A percentile compares a stretch with the other conserved stretches of the same genome.
Conservation (phyloP, 2,888 invertebrate genomes). For the Acheta domesticus region DNA sequence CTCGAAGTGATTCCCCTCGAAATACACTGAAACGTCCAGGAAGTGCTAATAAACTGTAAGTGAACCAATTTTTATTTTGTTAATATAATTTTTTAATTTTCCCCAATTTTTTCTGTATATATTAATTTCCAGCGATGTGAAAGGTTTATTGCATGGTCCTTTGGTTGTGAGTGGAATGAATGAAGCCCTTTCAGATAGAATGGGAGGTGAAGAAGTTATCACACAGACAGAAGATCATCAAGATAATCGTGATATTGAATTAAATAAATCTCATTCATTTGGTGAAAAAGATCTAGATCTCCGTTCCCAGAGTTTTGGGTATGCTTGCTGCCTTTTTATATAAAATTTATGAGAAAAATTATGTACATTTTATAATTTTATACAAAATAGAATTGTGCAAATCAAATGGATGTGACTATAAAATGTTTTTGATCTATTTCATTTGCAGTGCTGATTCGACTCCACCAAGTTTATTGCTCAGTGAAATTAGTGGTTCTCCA, state of each 20-base stretch:
- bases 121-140: not conserved
- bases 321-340: conserved; percentile 24
- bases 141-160: not conserved
- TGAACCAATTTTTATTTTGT: not conserved
- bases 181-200: not conserved
- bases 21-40: conserved; percentile 24
- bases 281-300: conserved; percentile 33
- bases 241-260: conserved; percentile 32
- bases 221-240: conserved; percentile 32
- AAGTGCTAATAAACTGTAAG: not conserved
- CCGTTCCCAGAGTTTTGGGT: conserved; percentile 42
- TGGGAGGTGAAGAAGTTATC: conserved; percentile 28
- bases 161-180: not conserved
- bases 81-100: not conserved
- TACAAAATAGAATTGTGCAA: not conserved
- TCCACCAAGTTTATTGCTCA: conserved; percentile 42
- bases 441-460: conserved; percentile 43
- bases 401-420: conserved; percentile 20
- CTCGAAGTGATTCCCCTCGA: conserved; percentile 34
- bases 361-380: no score
- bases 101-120: not conserved
- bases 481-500: conserved; percentile 42
- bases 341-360: not conserved
- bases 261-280: conserved; percentile 32
- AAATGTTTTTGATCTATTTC: conserved; percentile 19